Conservation (phyloP, 2,888 invertebrate species). For the Caenorhabditis sp. region DNA sequence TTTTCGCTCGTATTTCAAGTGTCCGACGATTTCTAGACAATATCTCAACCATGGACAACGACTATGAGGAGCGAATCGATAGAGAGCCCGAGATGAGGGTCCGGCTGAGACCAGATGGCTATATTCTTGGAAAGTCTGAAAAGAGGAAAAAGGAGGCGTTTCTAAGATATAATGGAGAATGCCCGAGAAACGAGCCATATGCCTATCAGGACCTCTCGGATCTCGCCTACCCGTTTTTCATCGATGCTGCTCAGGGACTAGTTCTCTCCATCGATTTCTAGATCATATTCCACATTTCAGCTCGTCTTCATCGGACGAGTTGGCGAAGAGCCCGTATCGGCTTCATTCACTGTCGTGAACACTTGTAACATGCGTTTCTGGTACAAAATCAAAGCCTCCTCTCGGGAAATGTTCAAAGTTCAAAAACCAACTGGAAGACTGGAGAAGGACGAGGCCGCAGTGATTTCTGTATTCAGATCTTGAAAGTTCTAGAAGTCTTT, state of each 20-base stretch:
- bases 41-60: constrained; percentile 1
- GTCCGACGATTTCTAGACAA: background rate
- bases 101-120: background rate
- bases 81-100: background rate
- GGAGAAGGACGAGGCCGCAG: background rate
- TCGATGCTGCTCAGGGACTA: constrained; percentile 1
- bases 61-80: background rate
- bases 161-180: background rate
- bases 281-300: background rate
- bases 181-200: background rate
- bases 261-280: background rate
- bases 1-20: too few relatives aligned
- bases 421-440: background rate
- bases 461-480: constrained; percentile 5
- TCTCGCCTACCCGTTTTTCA: background rate
- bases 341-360: constrained; percentile 14
- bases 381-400: constrained; percentile 24
- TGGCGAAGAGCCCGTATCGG: constrained; percentile 15
- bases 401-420: constrained; percentile 16
- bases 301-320: constrained; percentile 26
- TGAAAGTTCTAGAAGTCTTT: too few relatives aligned
- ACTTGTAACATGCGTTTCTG: background rate
- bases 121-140: background rate
- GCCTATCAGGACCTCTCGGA: constrained; percentile 13
- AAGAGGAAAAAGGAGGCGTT: background rate